These are phyloP conservation scores for Halocaridina rubra DNA, from an alignment of 2,888 invertebrate genomes.

Conservation along the genomic window DNA sequence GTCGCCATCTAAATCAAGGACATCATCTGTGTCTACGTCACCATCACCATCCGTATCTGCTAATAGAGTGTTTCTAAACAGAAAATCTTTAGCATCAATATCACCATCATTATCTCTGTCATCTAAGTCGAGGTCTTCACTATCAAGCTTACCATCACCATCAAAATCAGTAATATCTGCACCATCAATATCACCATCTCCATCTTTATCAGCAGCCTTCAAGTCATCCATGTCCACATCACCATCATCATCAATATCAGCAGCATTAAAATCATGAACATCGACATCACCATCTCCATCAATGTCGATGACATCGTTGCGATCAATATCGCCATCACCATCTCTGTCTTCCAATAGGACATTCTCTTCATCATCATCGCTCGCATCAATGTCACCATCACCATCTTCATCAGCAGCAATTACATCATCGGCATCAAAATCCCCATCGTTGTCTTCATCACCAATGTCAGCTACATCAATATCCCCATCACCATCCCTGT, in stretches of 20 bases:
- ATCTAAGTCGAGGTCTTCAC: slow-evolving; percentile 38
- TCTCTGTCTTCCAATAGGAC: slow-evolving; percentile 48
- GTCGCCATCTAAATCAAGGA: slow-evolving; percentile 54
- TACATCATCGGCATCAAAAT: slow-evolving; percentile 53
- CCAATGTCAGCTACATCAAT: slow-evolving; percentile 57
- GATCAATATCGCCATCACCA: slow-evolving; percentile 55
- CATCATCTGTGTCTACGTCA: slow-evolving; percentile 54
- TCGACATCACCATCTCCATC: slow-evolving; percentile 63
- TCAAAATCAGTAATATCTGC: slow-evolving; percentile 44
- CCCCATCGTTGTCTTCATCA: slow-evolving; percentile 58
- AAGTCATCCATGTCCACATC: slow-evolving; percentile 56
- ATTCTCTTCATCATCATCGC: slow-evolving; percentile 57
- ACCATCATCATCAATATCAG: slow-evolving; percentile 60
- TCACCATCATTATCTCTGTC: slow-evolving; percentile 59
- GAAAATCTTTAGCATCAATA: slow-evolving; percentile 57
- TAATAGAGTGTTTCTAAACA: slow-evolving; percentile 16
- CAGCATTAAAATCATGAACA: slow-evolving; percentile 36
- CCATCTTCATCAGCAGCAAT: slow-evolving; percentile 57
- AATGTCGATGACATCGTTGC: slow-evolving; percentile 50
- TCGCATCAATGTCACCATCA: slow-evolving; percentile 60
- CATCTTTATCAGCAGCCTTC: slow-evolving; percentile 44
- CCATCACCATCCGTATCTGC: slow-evolving; percentile 59
- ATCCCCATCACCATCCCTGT: slow-evolving; percentile 60
- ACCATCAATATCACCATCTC: slow-evolving; percentile 60
- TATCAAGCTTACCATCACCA: slow-evolving; percentile 50